A percentile compares a stretch with the other conserved stretches of the same genome.
Conservation (phyloP, 2,888 invertebrate genomes). For the Tenthredo notha region DNA sequence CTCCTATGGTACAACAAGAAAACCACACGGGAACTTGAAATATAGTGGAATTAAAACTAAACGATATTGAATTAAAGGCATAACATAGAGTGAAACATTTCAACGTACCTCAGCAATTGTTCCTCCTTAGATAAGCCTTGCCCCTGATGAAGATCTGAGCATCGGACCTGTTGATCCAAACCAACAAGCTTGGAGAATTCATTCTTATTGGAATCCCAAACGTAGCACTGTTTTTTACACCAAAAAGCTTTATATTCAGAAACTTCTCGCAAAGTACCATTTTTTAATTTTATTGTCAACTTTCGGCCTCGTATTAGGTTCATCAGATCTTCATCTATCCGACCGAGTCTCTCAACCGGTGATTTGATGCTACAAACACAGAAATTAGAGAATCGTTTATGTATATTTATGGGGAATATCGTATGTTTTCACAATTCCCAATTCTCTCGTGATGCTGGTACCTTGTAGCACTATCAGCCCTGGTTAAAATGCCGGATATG, state of each 20-base stretch:
- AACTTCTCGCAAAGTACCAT: constrained; percentile 72
- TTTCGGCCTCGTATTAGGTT: constrained; percentile 65
- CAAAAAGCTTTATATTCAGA: constrained; percentile 77
- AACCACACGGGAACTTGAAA: not conserved
- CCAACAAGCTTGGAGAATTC: constrained; percentile 79
- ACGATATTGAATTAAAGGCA: not conserved
- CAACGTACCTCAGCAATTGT: constrained; percentile 83
- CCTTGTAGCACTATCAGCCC: not conserved
- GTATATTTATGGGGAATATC: not conserved
- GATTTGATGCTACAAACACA: constrained; percentile 59
- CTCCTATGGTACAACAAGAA: constrained; percentile 78
- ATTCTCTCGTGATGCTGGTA: not conserved
- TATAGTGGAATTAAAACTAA: not conserved
- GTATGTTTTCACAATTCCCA: not conserved
- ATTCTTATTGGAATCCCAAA: constrained; percentile 79
- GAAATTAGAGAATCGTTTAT: not conserved
- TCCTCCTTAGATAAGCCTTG: constrained; percentile 83
- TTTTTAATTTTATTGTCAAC: constrained; percentile 71
- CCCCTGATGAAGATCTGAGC: constrained; percentile 75
- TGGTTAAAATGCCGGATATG: no score
- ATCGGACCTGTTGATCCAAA: constrained; percentile 76
- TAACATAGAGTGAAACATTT: not conserved
- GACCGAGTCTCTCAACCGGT: constrained; percentile 55
- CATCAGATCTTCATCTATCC: constrained; percentile 62
- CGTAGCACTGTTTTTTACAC: constrained; percentile 80